These are phyloP conservation scores for Philotrypesis tridentata DNA, from an alignment of 1,140 invertebrate species.

Conservation along the genomic window DNA sequence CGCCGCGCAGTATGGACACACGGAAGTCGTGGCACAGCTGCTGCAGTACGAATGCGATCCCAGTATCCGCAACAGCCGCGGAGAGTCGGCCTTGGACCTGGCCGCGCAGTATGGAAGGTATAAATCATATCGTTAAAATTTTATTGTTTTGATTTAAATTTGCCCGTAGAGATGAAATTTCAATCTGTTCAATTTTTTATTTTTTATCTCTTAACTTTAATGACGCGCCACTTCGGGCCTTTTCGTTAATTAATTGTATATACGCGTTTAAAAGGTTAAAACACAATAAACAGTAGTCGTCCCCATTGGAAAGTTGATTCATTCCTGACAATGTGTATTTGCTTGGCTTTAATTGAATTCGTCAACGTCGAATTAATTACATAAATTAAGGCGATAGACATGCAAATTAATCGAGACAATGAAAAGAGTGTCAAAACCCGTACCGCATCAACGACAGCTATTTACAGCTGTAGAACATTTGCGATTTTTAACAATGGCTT, in stretches of 20 bases:
- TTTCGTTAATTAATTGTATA: background rate
- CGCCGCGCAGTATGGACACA: constrained; percentile 96
- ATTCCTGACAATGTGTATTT: background rate
- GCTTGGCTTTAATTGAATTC: background rate
- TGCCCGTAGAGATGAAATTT: background rate
- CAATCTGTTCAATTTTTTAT: background rate
- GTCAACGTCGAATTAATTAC: background rate
- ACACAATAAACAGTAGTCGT: background rate
- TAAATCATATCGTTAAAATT: constrained; percentile 57
- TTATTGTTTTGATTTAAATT: constrained; percentile 8
- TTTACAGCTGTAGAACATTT: too few species aligned
- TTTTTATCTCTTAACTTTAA: background rate
- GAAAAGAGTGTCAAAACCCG: too few species aligned
- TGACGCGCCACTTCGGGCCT: background rate
- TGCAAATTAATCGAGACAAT: background rate
- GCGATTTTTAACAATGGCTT: too few species aligned
- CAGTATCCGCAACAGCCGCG: constrained; percentile 88
- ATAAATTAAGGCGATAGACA: background rate
- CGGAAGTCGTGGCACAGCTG: constrained; percentile 89
- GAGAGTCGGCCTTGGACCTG: constrained; percentile 94
- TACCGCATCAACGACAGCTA: too few species aligned
- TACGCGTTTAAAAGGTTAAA: background rate
- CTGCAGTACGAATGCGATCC: constrained; percentile 92
- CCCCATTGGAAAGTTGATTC: background rate
- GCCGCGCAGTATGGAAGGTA: constrained; percentile 94